A percentile compares a stretch with the other conserved stretches of the same genome.
These are phyloP conservation scores for Thyatira batis DNA, from an alignment of 2,888 invertebrate genomes.

Conservation along the genomic window DNA sequence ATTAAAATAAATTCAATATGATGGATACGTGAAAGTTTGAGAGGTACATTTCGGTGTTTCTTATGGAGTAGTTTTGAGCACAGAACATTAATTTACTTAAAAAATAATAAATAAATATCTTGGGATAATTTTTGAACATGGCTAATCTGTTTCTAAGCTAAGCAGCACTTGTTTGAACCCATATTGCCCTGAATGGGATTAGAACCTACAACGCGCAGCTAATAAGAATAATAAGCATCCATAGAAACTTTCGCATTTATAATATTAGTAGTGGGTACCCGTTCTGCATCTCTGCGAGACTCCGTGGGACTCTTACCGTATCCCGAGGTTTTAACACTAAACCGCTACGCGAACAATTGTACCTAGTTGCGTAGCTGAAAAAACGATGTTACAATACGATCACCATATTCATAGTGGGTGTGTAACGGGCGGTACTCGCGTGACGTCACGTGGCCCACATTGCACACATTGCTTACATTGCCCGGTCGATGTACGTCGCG, in stretches of 20 bases:
- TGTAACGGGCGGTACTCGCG: constrained; percentile 23
- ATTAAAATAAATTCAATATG: neutral
- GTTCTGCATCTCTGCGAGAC: neutral
- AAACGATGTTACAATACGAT: constrained; percentile 17
- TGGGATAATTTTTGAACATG: too few relatives aligned
- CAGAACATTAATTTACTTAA: too few relatives aligned
- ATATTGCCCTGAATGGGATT: too few relatives aligned
- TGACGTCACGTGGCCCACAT: constrained; percentile 48
- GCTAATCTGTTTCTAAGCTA: too few relatives aligned
- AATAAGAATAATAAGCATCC: too few relatives aligned
- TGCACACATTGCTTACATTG: constrained; percentile 45
- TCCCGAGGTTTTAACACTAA: neutral
- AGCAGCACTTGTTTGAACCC: too few relatives aligned
- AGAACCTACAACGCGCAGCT: too few relatives aligned
- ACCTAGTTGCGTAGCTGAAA: constrained; percentile 10
- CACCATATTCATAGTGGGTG: constrained; percentile 23
- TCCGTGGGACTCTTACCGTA: neutral
- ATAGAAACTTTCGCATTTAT: too few relatives aligned
- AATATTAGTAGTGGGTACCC: too few relatives aligned
- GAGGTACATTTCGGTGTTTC: too few relatives aligned
- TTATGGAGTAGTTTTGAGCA: too few relatives aligned
- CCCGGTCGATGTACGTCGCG: constrained; percentile 38
- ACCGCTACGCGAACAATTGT: constrained; percentile 4
- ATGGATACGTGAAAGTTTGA: neutral
- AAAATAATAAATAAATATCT: too few relatives aligned